Percentiles rank a stretch among this genome's conserved stretches.
Conservation (phyloP, 2,888 invertebrate species). For the Blera fallax region DNA sequence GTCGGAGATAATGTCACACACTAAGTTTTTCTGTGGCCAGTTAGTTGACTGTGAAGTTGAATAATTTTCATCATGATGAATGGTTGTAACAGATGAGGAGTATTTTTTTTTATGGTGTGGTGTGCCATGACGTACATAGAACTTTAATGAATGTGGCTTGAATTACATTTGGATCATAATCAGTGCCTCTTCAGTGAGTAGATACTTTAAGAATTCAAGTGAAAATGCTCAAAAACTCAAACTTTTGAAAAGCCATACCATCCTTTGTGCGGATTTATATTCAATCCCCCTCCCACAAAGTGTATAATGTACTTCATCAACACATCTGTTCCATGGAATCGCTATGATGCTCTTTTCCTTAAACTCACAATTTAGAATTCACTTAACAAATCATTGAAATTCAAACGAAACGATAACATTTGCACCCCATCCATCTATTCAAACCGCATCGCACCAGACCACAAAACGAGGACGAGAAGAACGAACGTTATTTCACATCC, state of each 20-base stretch:
- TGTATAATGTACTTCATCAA: conserved; percentile 14
- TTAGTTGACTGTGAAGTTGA: conserved; percentile 65
- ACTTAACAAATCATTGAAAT: conserved; percentile 69
- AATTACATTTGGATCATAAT: no score
- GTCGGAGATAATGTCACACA: conserved; percentile 47
- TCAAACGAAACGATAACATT: conserved; percentile 68
- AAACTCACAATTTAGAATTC: conserved; percentile 58
- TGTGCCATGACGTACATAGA: neutral
- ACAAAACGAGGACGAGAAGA: conserved; percentile 7
- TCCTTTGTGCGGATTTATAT: neutral
- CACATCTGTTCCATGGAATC: conserved; percentile 32
- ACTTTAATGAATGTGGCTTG: neutral
- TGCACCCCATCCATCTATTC: conserved; percentile 24
- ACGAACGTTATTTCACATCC: conserved; percentile 39
- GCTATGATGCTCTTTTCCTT: conserved; percentile 21
- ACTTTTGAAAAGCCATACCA: no score
- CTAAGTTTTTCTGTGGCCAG: conserved; percentile 49
- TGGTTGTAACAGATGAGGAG: conserved; percentile 16
- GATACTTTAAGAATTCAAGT: no score
- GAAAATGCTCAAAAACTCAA: neutral
- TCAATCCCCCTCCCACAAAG: neutral
- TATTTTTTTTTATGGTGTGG: neutral
- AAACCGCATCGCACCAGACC: conserved; percentile 1
- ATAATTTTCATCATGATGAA: conserved; percentile 55
- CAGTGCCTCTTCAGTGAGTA: no score